phyloP scores from a whole-genome alignment of 2,888 invertebrate genomes.

The Hetaerina titia region DNA sequence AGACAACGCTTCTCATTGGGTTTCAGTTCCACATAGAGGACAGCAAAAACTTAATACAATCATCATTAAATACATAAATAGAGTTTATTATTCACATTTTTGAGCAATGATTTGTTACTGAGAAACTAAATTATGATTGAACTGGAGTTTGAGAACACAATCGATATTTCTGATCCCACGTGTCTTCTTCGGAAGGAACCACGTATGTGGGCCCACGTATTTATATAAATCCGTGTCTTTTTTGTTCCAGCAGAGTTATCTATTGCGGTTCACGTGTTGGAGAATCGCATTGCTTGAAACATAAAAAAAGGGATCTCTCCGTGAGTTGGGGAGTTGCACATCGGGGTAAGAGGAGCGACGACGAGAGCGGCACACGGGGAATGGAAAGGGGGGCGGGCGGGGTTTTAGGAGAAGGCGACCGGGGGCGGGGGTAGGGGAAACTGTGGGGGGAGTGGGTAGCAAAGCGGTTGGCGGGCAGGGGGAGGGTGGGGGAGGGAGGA shows the following conservation, averaged over 20 bases:
- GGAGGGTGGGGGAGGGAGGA: not conserved
- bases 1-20: too few species aligned
- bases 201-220: not conserved
- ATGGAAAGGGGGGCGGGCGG: not conserved
- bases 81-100: too few species aligned
- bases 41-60: too few species aligned
- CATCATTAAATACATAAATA: too few species aligned
- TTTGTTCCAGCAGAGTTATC: constrained; percentile 4
- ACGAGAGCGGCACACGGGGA: not conserved
- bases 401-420: not conserved
- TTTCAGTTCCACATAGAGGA: too few species aligned
- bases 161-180: constrained; percentile 4
- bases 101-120: not conserved
- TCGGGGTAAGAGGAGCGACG: not conserved
- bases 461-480: constrained; percentile 15
- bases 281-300: constrained; percentile 1
- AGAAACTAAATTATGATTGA: not conserved
- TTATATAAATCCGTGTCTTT: not conserved
- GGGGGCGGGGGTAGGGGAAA: not conserved
- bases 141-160: not conserved
- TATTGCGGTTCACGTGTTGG: constrained; percentile 17
- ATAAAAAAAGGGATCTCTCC: not conserved
- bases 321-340: not conserved
- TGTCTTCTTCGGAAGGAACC: not conserved
- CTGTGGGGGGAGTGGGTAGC: not conserved